A percentile compares a stretch with the other conserved stretches of the same genome.
phyloP scores from a whole-genome alignment of 2,113 vertebrate genomes.

The Falco punctatus region DNA sequence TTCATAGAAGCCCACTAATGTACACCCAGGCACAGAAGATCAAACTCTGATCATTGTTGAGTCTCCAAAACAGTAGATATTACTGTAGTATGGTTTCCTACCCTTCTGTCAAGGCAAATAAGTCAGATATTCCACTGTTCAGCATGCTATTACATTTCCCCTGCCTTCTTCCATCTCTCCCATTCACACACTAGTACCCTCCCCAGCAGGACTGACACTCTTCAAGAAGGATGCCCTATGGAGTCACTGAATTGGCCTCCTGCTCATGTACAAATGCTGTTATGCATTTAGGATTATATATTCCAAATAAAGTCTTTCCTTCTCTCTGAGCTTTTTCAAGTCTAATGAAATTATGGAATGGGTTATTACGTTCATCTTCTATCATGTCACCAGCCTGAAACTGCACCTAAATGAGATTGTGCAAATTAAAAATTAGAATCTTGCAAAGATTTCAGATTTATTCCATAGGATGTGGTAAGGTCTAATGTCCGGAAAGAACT shows the following conservation, averaged over 20 bases:
- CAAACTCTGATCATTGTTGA: not conserved
- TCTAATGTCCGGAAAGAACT: not conserved
- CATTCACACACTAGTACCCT: not conserved
- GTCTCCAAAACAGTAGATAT: not conserved
- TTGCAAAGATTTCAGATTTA: not conserved
- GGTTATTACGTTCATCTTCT: not conserved
- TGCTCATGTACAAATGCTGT: not conserved
- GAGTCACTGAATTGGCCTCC: not conserved
- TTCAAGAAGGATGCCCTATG: not conserved
- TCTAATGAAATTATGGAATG: not conserved
- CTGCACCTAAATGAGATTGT: not conserved
- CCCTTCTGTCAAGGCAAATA: not conserved
- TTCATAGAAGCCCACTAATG: not conserved
- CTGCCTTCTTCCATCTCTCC: not conserved
- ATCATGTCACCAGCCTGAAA: not conserved
- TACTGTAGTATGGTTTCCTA: not conserved
- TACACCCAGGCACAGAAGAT: not conserved
- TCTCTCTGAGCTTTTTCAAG: not conserved
- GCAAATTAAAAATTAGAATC: not conserved
- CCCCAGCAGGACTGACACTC: not conserved
- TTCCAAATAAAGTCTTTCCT: not conserved
- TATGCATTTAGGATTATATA: not conserved
- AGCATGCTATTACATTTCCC: not conserved
- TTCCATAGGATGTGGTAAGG: not conserved
- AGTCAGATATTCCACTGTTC: not conserved